A percentile compares a stretch with the other conserved stretches of the same genome.
Conservation (phyloP, 2,797 vertebrate genomes). For the Epinephelus awoara region DNA sequence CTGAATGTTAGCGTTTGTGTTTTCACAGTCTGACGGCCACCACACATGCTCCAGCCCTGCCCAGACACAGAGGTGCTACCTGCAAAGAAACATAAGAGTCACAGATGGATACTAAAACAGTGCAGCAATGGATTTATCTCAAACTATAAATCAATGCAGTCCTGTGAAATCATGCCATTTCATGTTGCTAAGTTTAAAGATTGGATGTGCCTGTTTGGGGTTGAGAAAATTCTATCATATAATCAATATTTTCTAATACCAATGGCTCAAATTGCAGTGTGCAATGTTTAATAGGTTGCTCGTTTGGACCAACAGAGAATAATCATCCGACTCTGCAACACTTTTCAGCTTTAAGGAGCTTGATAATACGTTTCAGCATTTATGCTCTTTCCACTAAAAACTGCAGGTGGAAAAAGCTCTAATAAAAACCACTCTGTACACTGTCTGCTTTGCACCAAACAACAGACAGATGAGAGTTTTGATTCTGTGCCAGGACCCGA, state of each 20-base stretch:
- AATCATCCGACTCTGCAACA: neutral
- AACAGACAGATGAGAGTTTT: neutral
- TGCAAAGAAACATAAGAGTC: constrained; percentile 66
- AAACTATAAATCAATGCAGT: neutral
- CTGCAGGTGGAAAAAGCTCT: neutral
- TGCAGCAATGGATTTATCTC: neutral
- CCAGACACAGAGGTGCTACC: constrained; percentile 96
- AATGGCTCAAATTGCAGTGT: neutral
- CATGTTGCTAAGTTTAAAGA: neutral
- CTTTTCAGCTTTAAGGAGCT: neutral
- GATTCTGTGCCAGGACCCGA: too few relatives aligned
- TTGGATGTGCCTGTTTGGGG: neutral
- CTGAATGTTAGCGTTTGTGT: constrained; percentile 13
- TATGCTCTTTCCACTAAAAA: too few relatives aligned
- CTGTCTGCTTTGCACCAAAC: neutral
- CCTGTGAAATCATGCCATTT: neutral
- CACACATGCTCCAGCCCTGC: constrained; percentile 96
- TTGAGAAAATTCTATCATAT: neutral
- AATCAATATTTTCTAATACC: neutral
- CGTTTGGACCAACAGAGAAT: neutral
- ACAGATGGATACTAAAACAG: neutral
- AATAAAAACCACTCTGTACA: neutral
- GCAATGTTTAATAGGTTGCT: neutral
- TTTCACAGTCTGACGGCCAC: constrained; percentile 93
- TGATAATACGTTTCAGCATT: neutral